These are phyloP conservation scores for Chloroclysta siterata DNA, from an alignment of 2,888 invertebrate species.

Conservation along the genomic window DNA sequence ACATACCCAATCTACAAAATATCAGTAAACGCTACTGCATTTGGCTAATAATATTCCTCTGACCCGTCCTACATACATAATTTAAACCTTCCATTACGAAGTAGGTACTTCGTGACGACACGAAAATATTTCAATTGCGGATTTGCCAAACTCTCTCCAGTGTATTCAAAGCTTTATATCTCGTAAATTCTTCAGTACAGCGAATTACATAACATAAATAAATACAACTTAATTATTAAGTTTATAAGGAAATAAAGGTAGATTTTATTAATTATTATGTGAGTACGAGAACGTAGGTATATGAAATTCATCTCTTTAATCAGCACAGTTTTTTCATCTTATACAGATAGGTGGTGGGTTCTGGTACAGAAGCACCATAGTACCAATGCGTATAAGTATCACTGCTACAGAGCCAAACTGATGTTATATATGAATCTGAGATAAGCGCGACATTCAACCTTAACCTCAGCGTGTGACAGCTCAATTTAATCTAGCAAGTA, in stretches of 20 bases:
- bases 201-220: no score
- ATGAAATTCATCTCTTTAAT: neutral
- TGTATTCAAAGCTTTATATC: slow-evolving; percentile 36
- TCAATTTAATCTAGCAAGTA: slow-evolving; percentile 9
- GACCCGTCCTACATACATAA: slow-evolving; percentile 67
- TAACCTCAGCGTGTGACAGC: neutral
- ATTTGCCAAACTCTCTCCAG: slow-evolving; percentile 46
- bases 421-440: neutral
- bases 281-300: neutral
- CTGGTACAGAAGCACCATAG: slow-evolving; percentile 1
- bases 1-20: slow-evolving; percentile 17
- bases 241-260: no score
- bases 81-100: slow-evolving; percentile 57
- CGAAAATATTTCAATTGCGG: slow-evolving; percentile 54
- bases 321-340: slow-evolving; percentile 12
- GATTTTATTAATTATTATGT: neutral
- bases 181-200: slow-evolving; percentile 29
- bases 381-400: neutral
- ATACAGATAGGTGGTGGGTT: no score
- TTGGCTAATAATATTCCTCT: slow-evolving; percentile 53
- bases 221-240: no score
- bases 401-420: neutral
- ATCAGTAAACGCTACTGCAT: slow-evolving; percentile 38
- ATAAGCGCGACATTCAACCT: slow-evolving; percentile 1
- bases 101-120: slow-evolving; percentile 53